Percentiles rank a stretch among this genome's conserved stretches.
Evolutionary conservation across 2,113 vertebrate species (phyloP).

Genomic region (Cyphomyrus plagiostoma): DNA sequence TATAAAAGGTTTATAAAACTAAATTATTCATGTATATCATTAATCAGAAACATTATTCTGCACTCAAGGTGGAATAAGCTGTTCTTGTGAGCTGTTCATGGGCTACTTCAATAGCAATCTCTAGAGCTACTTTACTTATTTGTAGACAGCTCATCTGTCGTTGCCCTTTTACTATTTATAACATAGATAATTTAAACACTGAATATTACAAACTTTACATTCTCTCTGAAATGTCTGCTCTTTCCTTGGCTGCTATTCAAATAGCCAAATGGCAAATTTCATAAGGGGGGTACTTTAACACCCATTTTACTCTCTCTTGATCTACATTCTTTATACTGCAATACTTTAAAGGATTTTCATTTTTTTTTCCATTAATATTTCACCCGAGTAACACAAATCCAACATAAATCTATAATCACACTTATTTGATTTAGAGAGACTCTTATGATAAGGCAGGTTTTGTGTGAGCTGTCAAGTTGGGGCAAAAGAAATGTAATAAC

Average conservation of each 20-base stretch:
- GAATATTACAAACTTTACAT: background rate
- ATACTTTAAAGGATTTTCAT: background rate
- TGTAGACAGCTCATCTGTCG: background rate
- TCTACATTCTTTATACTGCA: background rate
- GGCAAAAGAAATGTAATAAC: background rate
- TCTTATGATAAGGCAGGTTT: background rate
- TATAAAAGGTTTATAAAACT: background rate
- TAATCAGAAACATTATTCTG: background rate
- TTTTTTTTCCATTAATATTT: background rate
- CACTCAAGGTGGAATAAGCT: background rate
- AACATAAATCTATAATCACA: background rate
- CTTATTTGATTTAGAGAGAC: background rate
- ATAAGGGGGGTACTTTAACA: background rate
- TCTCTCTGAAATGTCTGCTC: background rate
- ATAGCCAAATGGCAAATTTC: background rate
- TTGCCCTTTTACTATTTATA: background rate
- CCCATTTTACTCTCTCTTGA: background rate
- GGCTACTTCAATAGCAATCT: background rate
- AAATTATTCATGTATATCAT: background rate
- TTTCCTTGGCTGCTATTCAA: background rate
- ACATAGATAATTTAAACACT: background rate
- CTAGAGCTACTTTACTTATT: background rate
- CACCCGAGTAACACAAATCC: background rate
- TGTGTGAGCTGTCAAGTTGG: slow-evolving; percentile 4
- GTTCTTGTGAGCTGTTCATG: background rate